Percentiles rank a stretch among this genome's conserved stretches.
Conservation (phyloP, 2,888 invertebrate genomes). For the Galerucella calmariensis region DNA sequence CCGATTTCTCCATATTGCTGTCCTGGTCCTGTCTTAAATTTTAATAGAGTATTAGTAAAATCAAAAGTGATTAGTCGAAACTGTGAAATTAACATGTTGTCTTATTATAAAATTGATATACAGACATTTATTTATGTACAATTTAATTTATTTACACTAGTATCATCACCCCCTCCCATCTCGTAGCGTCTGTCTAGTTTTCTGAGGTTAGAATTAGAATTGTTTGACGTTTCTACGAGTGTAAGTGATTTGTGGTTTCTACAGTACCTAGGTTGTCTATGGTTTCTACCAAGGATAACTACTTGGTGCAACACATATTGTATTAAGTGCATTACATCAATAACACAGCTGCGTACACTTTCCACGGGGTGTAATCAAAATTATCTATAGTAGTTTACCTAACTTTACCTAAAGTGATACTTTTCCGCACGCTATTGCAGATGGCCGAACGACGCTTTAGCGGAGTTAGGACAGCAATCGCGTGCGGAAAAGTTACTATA, state of each 20-base stretch:
- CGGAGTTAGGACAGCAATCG: too few relatives aligned
- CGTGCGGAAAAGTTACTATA: too few relatives aligned
- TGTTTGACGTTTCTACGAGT: neutral
- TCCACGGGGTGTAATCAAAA: too few relatives aligned
- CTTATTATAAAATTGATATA: neutral
- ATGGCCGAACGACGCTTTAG: too few relatives aligned
- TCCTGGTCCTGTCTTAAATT: slow-evolving; percentile 77
- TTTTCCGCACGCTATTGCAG: too few relatives aligned
- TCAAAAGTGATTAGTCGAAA: slow-evolving; percentile 85
- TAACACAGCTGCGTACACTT: too few relatives aligned
- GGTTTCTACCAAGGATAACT: too few relatives aligned
- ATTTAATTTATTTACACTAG: neutral
- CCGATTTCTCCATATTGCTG: slow-evolving; percentile 83
- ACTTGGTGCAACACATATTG: too few relatives aligned
- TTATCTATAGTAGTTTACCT: too few relatives aligned
- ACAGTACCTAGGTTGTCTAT: too few relatives aligned
- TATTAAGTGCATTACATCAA: too few relatives aligned
- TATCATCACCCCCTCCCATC: neutral
- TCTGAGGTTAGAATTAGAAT: neutral
- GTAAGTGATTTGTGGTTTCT: neutral
- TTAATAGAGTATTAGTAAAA: slow-evolving; percentile 85
- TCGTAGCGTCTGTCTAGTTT: neutral
- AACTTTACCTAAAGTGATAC: too few relatives aligned
- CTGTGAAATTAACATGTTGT: slow-evolving; percentile 66
- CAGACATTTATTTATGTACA: neutral